phyloP scores from a whole-genome alignment of 2,113 vertebrate species.

The Rallus limicola region DNA sequence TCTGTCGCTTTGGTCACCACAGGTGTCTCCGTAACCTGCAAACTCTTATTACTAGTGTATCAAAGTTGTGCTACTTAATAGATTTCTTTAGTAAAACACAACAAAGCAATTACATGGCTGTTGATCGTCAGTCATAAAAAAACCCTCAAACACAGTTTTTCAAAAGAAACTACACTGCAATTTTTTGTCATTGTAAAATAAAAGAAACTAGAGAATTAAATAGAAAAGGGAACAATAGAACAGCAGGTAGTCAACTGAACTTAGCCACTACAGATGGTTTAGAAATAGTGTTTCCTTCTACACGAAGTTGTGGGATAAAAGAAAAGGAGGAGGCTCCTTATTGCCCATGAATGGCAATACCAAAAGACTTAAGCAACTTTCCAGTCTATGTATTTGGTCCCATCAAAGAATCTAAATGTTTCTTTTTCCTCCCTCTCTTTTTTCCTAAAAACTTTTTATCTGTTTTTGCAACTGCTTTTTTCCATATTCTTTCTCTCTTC shows the following conservation, averaged over 20 bases:
- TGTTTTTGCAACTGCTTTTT: constrained; percentile 68
- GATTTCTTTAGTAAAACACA: constrained; percentile 87
- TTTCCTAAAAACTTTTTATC: constrained; percentile 61
- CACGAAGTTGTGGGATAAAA: constrained; percentile 79
- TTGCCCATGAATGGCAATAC: constrained; percentile 77
- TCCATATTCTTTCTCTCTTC: constrained; percentile 63
- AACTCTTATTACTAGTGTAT: constrained; percentile 88
- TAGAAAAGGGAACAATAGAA: constrained; percentile 79
- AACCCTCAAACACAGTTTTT: constrained; percentile 80
- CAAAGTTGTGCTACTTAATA: constrained; percentile 88
- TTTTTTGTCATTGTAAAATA: constrained; percentile 88
- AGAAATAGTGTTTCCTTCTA: constrained; percentile 84
- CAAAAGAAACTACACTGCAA: constrained; percentile 85
- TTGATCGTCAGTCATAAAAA: constrained; percentile 82
- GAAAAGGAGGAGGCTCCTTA: constrained; percentile 78
- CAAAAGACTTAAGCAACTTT: constrained; percentile 80
- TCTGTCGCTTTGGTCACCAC: constrained; percentile 84
- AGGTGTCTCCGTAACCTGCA: constrained; percentile 85
- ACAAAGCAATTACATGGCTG: constrained; percentile 87
- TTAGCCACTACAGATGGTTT: constrained; percentile 85
- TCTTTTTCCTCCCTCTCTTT: constrained; percentile 72
- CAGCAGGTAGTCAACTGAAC: constrained; percentile 82
- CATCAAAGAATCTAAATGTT: constrained; percentile 73
- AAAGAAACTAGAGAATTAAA: constrained; percentile 84
- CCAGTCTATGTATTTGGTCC: constrained; percentile 70